phyloP scores from a whole-genome alignment of 2,797 vertebrate genomes.

The Petrocephalus sullivani region DNA sequence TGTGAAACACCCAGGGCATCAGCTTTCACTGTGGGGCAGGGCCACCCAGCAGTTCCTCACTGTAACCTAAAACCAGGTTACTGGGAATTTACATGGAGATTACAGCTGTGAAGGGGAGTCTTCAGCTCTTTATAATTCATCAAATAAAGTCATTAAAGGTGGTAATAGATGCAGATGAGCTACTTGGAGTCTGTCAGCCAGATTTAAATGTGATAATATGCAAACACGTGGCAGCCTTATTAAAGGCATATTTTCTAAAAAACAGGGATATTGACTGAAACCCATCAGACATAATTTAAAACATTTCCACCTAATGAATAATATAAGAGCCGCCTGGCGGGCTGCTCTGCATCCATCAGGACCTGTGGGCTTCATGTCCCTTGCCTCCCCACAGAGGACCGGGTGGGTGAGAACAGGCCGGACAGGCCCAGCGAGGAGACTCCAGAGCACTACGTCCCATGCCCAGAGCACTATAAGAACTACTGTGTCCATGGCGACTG shows the following conservation, averaged over 20 bases:
- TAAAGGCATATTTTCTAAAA: slow-evolving; percentile 1
- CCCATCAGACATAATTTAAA: background rate
- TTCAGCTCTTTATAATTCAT: background rate
- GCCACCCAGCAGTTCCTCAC: no score
- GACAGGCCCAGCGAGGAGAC: slow-evolving; percentile 70
- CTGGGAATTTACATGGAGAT: background rate
- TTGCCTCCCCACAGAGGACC: slow-evolving; percentile 40
- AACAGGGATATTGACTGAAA: background rate
- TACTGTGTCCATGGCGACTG: slow-evolving; percentile 96
- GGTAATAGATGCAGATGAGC: background rate
- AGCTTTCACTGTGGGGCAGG: no score
- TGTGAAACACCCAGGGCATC: no score
- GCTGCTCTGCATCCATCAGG: background rate
- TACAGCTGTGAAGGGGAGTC: background rate
- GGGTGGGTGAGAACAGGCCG: slow-evolving; percentile 60
- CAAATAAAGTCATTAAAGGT: background rate
- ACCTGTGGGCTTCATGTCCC: background rate
- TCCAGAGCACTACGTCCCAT: slow-evolving; percentile 82
- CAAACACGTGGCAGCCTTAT: background rate
- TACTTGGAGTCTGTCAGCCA: background rate
- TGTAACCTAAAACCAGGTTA: background rate
- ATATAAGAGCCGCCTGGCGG: background rate
- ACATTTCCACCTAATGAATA: background rate
- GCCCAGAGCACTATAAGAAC: slow-evolving; percentile 88
- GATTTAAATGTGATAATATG: background rate